These are phyloP conservation scores for Drosophila sordidula DNA, from an alignment of 2,888 invertebrate species.

Conservation along the genomic window DNA sequence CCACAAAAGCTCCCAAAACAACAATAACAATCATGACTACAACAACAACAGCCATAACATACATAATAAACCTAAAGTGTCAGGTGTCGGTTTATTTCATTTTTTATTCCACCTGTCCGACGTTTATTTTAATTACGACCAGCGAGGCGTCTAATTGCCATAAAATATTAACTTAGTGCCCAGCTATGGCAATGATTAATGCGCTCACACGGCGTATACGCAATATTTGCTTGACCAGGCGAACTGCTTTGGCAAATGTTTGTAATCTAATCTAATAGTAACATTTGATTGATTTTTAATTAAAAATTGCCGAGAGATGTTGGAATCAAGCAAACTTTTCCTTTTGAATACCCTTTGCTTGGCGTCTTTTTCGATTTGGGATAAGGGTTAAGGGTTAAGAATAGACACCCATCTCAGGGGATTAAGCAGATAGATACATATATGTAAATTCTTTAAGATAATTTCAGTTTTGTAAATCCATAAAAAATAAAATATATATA, in stretches of 20 bases:
- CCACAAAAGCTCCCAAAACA: conserved; percentile 47
- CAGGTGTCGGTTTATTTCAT: conserved; percentile 28
- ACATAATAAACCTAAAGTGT: conserved; percentile 32
- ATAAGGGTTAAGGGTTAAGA: no score
- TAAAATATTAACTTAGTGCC: conserved; percentile 47
- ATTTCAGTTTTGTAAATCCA: no score
- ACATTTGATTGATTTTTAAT: conserved; percentile 42
- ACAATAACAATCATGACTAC: conserved; percentile 39
- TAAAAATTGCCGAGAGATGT: conserved; percentile 1
- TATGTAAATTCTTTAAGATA: no score
- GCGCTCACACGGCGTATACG: conserved; percentile 29
- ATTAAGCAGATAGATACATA: no score
- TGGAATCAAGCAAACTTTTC: neutral
- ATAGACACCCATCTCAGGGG: no score
- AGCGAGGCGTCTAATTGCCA: conserved; percentile 56
- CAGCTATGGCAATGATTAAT: conserved; percentile 40
- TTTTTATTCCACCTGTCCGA: conserved; percentile 14
- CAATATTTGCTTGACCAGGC: conserved; percentile 15
- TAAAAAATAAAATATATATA: no score
- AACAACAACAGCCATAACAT: conserved; percentile 11
- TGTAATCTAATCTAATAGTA: conserved; percentile 13
- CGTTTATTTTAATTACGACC: conserved; percentile 41
- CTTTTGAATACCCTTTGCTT: neutral
- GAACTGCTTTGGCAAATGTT: conserved; percentile 2
- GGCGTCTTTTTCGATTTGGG: neutral